These are phyloP conservation scores for Oryctes rhinoceros DNA, from an alignment of 1,140 invertebrate genomes.

Conservation along the genomic window DNA sequence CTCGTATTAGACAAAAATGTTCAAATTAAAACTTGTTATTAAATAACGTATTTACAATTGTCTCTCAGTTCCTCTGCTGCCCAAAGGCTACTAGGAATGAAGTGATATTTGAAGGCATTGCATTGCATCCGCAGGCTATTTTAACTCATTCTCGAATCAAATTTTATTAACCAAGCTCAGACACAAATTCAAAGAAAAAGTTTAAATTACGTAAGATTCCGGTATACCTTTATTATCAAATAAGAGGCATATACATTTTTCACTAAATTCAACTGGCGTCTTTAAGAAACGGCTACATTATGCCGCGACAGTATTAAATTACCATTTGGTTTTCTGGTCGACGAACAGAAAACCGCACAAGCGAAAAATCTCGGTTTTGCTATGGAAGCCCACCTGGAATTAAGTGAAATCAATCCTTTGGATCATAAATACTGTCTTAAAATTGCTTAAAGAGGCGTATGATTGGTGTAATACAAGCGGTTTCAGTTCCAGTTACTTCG, in stretches of 20 bases:
- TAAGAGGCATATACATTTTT: background rate
- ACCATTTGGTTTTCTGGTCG: conserved; percentile 3
- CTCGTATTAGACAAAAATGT: too few relatives aligned
- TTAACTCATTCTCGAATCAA: too few relatives aligned
- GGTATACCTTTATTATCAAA: too few relatives aligned
- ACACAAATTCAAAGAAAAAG: too few relatives aligned
- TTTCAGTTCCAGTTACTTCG: conserved; percentile 39
- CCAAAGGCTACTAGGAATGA: too few relatives aligned
- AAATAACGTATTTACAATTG: too few relatives aligned
- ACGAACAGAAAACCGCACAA: conserved; percentile 27
- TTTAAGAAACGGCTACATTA: background rate
- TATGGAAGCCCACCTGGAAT: conserved; percentile 40
- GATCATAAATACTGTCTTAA: conserved; percentile 40
- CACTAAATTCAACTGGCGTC: background rate
- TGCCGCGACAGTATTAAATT: conserved; percentile 8
- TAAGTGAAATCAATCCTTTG: conserved; percentile 41
- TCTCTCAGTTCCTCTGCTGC: too few relatives aligned
- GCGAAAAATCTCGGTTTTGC: conserved; percentile 21
- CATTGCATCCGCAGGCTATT: too few relatives aligned
- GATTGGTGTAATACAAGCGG: conserved; percentile 40
- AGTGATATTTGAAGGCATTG: too few relatives aligned
- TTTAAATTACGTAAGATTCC: too few relatives aligned
- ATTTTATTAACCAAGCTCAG: too few relatives aligned
- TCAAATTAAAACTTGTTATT: too few relatives aligned
- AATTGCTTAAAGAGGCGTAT: conserved; percentile 40